Evolutionary conservation across 1,140 invertebrate genomes (phyloP).

Genomic region (Belonocnema kinseyi): DNA sequence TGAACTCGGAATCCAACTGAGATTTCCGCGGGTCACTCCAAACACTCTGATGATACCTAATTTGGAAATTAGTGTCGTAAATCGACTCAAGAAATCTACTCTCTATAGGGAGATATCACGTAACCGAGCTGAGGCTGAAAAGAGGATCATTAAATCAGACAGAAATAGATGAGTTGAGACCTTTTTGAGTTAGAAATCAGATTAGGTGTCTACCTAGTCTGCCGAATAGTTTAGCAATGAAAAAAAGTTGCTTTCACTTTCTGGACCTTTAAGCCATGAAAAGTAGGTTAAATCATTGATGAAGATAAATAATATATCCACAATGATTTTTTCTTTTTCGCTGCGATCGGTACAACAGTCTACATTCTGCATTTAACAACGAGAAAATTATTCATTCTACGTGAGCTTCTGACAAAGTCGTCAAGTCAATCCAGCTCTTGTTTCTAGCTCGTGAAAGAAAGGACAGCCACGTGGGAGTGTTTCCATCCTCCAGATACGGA

Average conservation of each 20-base stretch:
- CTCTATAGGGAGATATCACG: constrained; percentile 22
- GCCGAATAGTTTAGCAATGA: too few relatives aligned
- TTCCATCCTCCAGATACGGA: constrained; percentile 17
- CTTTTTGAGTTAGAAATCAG: constrained; percentile 24
- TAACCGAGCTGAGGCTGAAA: not conserved
- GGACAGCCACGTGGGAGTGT: constrained; percentile 37
- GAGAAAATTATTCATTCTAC: too few relatives aligned
- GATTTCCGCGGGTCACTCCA: constrained; percentile 11
- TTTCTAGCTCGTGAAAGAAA: not conserved
- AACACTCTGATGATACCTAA: not conserved
- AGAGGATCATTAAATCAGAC: constrained; percentile 20
- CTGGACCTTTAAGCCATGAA: too few relatives aligned
- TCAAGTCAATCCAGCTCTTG: too few relatives aligned
- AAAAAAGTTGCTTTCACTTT: too few relatives aligned
- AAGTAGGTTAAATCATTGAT: too few relatives aligned
- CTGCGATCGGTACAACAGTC: too few relatives aligned
- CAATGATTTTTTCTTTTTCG: too few relatives aligned
- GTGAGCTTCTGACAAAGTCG: too few relatives aligned
- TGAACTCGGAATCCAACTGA: not conserved
- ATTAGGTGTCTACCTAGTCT: not conserved
- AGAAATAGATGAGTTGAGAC: not conserved
- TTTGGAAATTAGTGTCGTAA: constrained; percentile 19
- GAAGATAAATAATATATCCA: too few relatives aligned
- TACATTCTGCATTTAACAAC: too few relatives aligned
- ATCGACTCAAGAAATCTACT: constrained; percentile 7